Evolutionary conservation across 2,888 invertebrate genomes (phyloP).

Genomic region (Phengaris alcon): DNA sequence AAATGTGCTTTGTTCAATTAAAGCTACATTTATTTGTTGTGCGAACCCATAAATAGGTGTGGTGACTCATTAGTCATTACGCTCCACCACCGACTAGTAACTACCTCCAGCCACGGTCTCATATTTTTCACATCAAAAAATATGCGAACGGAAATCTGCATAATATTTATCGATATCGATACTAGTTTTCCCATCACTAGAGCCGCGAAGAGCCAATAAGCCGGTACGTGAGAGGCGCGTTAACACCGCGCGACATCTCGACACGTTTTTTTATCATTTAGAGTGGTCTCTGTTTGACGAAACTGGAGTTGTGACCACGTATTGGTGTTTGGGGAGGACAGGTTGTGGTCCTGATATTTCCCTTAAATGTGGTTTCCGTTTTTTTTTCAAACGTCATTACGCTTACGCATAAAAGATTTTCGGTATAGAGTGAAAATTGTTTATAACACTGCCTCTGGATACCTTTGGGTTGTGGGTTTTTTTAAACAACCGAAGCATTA

Average conservation of each 20-base stretch:
- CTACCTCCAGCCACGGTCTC: neutral
- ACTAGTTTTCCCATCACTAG: conserved; percentile 20
- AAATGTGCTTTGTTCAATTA: too few species aligned
- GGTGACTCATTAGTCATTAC: conserved; percentile 8
- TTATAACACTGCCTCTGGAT: too few species aligned
- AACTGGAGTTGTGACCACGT: neutral
- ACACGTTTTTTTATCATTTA: conserved; percentile 27
- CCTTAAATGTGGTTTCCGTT: neutral
- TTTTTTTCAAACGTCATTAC: neutral
- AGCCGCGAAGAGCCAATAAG: conserved; percentile 30
- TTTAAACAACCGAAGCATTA: too few species aligned
- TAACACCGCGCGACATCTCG: conserved; percentile 31
- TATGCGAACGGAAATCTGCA: neutral
- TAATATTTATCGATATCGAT: neutral
- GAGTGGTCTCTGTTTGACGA: conserved; percentile 28
- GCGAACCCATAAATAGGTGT: neutral
- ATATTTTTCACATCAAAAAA: neutral
- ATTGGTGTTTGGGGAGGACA: neutral
- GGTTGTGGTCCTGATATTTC: neutral
- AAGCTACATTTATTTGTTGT: too few species aligned
- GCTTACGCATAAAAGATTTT: too few species aligned
- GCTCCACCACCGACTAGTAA: neutral
- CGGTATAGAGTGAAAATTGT: too few species aligned
- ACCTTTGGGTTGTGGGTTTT: too few species aligned
- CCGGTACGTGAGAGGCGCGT: conserved; percentile 30